These are phyloP conservation scores for Eptesicus fuscus DNA, from an alignment of 2,113 vertebrate species.

Conservation along the genomic window DNA sequence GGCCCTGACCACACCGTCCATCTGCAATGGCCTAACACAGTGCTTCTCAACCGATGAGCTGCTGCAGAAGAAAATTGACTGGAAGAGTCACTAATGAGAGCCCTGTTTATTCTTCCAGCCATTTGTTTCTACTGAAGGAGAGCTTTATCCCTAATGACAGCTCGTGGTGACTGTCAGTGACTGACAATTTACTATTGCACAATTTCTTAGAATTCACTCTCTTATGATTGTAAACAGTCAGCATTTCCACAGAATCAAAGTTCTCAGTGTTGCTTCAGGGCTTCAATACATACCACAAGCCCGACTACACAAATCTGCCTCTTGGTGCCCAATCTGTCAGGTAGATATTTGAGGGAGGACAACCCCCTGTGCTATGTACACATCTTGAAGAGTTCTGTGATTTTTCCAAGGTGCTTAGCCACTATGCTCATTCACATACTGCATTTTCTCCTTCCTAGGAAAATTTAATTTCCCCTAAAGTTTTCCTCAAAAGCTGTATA, in stretches of 20 bases:
- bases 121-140: slow-evolving; percentile 13
- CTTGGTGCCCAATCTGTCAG: not conserved
- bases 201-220: slow-evolving; percentile 40
- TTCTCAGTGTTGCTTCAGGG: not conserved
- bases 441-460: slow-evolving; percentile 49
- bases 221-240: not conserved
- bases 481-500: slow-evolving; percentile 42
- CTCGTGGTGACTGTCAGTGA: not conserved
- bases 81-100: not conserved
- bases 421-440: not conserved
- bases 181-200: not conserved
- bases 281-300: not conserved
- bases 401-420: not conserved
- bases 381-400: not conserved
- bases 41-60: not conserved
- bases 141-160: not conserved
- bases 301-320: not conserved
- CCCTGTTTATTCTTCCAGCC: not conserved
- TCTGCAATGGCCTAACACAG: not conserved
- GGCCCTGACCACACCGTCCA: not conserved
- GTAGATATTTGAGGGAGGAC: not conserved
- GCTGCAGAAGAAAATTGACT: not conserved
- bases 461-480: not conserved
- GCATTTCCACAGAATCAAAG: slow-evolving; percentile 30
- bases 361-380: not conserved